These are phyloP conservation scores for Melieria omissa DNA, from an alignment of 2,888 invertebrate genomes.

Conservation along the genomic window DNA sequence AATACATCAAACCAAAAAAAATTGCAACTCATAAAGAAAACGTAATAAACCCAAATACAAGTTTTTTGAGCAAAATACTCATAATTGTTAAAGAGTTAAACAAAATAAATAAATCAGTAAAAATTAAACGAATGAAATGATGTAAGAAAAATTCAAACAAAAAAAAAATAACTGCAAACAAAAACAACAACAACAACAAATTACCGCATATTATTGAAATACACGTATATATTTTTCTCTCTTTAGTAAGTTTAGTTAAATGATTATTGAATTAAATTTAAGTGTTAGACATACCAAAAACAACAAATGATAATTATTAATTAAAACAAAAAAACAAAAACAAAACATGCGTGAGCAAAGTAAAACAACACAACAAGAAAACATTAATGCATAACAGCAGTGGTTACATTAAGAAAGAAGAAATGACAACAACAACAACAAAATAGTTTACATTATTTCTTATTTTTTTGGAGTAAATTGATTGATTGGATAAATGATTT, in stretches of 20 bases:
- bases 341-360: constrained; percentile 40
- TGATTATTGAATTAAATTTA: constrained; percentile 59
- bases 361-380: constrained; percentile 30
- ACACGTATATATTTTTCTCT: constrained; percentile 52
- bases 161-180: constrained; percentile 33
- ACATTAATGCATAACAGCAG: constrained; percentile 36
- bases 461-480: constrained; percentile 37
- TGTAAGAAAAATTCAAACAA: constrained; percentile 34
- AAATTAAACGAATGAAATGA: constrained; percentile 43
- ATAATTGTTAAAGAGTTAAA: constrained; percentile 50
- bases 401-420: constrained; percentile 38
- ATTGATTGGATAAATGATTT: constrained; percentile 52
- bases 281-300: constrained; percentile 58
- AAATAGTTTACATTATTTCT: constrained; percentile 40
- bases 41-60: constrained; percentile 28
- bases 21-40: constrained; percentile 32
- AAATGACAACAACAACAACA: constrained; percentile 19
- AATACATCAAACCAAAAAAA: constrained; percentile 29
- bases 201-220: constrained; percentile 44
- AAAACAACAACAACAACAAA: constrained; percentile 48
- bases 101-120: constrained; percentile 38
- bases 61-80: constrained; percentile 48
- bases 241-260: constrained; percentile 61
- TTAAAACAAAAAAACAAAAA: constrained; percentile 42
- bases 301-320: constrained; percentile 51